Conservation (phyloP, 1,140 invertebrate genomes). For the Heterodera schachtii region DNA sequence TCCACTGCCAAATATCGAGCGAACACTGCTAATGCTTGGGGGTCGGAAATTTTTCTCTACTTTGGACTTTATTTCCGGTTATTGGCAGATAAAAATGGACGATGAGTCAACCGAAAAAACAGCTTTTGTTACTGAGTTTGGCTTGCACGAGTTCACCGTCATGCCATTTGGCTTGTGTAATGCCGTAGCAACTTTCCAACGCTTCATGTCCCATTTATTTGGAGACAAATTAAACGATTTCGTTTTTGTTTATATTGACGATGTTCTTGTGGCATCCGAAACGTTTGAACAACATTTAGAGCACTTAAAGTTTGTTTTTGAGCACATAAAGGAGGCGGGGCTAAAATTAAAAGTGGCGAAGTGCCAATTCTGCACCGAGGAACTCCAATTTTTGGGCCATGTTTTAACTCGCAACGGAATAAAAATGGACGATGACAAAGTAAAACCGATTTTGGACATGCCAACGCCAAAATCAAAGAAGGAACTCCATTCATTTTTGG, state of each 20-base stretch:
- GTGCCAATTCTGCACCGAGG: neutral
- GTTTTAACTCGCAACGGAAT: neutral
- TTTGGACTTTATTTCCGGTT: conserved; percentile 57
- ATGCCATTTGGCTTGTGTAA: conserved; percentile 68
- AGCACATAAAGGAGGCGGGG: no score
- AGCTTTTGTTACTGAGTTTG: conserved; percentile 51
- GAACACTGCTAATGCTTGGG: conserved; percentile 64
- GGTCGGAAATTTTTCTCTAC: conserved; percentile 61
- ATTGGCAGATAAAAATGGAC: conserved; percentile 43
- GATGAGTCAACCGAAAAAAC: conserved; percentile 30
- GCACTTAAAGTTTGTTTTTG: neutral
- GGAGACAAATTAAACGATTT: conserved; percentile 2
- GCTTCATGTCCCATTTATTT: conserved; percentile 67
- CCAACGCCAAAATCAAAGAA: conserved; percentile 10
- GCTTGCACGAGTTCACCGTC: conserved; percentile 64
- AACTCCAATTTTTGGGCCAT: conserved; percentile 1
- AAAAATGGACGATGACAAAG: conserved; percentile 17
- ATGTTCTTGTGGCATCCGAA: neutral
- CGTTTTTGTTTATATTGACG: conserved; percentile 17
- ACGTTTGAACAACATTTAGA: conserved; percentile 4
- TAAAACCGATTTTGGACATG: neutral
- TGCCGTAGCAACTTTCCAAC: conserved; percentile 68
- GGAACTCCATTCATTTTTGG: conserved; percentile 7
- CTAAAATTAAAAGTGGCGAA: no score
- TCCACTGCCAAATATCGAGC: conserved; percentile 69